Evolutionary conservation across 2,113 vertebrate species (phyloP).

Genomic region (Lophius piscatorius): DNA sequence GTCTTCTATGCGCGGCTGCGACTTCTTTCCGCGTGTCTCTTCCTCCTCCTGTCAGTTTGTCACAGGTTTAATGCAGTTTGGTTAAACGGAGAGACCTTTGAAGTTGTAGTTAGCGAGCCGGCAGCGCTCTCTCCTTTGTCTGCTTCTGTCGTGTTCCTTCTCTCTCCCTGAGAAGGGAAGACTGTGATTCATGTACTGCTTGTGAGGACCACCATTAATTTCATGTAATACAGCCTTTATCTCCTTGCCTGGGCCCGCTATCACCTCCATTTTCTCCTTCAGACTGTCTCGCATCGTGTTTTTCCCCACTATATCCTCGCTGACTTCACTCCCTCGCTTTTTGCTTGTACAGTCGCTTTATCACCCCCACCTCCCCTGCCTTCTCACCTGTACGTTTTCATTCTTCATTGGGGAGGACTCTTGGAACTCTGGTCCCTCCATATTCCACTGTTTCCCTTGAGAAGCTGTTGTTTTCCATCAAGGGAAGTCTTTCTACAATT

Average conservation of each 20-base stretch:
- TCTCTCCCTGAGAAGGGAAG: conserved; percentile 83
- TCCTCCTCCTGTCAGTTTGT: conserved; percentile 77
- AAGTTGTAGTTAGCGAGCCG: conserved; percentile 92
- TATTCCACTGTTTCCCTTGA: no score
- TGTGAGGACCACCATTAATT: conserved; percentile 95
- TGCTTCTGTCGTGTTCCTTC: no score
- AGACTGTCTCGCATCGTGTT: conserved; percentile 32
- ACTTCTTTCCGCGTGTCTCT: no score
- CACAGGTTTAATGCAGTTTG: conserved; percentile 83
- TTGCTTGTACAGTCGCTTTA: background rate
- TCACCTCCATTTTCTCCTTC: conserved; percentile 75
- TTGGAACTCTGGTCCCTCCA: background rate
- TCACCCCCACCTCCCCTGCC: background rate
- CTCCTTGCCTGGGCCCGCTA: conserved; percentile 88
- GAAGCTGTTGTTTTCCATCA: background rate
- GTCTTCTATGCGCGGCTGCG: no score
- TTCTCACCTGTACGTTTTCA: conserved; percentile 11
- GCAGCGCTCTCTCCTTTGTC: conserved; percentile 90
- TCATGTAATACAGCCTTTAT: conserved; percentile 98
- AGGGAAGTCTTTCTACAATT: background rate
- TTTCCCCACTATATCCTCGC: conserved; percentile 33
- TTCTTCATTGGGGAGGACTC: background rate
- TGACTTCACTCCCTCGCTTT: conserved; percentile 22
- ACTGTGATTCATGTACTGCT: conserved; percentile 97
- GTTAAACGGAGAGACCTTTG: conserved; percentile 92